Conservation (phyloP, 1,140 invertebrate species). For the Pseudoatta argentina region DNA sequence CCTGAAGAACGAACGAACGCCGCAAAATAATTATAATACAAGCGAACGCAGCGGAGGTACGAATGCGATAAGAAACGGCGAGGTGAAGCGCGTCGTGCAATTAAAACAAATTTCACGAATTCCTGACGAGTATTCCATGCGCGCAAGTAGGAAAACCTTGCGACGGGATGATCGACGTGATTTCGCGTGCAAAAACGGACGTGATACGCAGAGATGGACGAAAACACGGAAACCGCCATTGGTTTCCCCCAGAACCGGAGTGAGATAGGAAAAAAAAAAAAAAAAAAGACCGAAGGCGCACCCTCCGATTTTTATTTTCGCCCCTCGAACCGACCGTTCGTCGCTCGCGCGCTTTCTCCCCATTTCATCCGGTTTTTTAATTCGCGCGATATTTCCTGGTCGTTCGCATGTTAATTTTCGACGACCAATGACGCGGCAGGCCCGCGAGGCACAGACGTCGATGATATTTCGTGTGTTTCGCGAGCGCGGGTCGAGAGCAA, state of each 20-base stretch:
- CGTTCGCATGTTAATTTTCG: conserved; percentile 85
- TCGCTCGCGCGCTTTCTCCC: conserved; percentile 1
- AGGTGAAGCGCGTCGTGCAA: neutral
- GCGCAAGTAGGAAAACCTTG: neutral
- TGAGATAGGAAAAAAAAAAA: no score
- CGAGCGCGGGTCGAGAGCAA: conserved; percentile 74
- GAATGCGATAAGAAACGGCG: conserved; percentile 3
- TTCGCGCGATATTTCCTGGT: conserved; percentile 82
- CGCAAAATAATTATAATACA: neutral
- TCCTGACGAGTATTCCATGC: neutral
- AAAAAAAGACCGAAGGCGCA: conserved; percentile 32
- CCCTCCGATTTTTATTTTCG: conserved; percentile 63
- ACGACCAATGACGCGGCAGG: conserved; percentile 79
- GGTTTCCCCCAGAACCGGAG: neutral
- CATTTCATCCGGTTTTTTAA: conserved; percentile 78
- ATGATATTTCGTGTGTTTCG: conserved; percentile 79
- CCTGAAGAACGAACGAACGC: neutral
- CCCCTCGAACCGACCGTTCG: neutral
- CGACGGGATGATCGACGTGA: conserved; percentile 51
- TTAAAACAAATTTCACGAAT: neutral
- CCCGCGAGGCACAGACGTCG: conserved; percentile 82
- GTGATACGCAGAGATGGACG: neutral
- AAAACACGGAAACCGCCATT: neutral
- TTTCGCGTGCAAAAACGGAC: conserved; percentile 35
- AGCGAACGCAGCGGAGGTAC: neutral